Percentiles rank a stretch among this genome's conserved stretches.
phyloP scores from a whole-genome alignment of 2,888 invertebrate genomes.

The Eremobia ochroleuca region DNA sequence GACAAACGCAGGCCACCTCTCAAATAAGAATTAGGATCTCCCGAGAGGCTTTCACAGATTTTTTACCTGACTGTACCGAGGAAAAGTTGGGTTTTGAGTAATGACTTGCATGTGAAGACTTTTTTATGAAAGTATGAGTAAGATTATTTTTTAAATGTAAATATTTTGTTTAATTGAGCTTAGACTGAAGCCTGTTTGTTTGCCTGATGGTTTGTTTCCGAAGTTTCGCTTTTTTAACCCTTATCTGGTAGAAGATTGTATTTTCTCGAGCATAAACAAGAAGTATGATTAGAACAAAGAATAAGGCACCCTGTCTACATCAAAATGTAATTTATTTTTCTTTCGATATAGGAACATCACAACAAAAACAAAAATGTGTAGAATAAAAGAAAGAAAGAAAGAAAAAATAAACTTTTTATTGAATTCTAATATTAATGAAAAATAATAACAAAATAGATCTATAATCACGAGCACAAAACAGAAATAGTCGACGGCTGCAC shows the following conservation, averaged over 20 bases:
- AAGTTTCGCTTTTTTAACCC: not conserved
- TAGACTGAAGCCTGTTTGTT: not conserved
- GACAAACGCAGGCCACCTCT: slow-evolving; percentile 73
- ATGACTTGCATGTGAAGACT: slow-evolving; percentile 24
- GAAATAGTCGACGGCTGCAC: no score
- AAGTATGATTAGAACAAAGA: not conserved
- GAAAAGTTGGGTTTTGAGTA: slow-evolving; percentile 35
- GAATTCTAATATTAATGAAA: no score
- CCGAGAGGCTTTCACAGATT: slow-evolving; percentile 56
- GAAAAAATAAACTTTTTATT: no score
- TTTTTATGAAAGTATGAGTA: slow-evolving; percentile 1
- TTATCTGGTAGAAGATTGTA: not conserved
- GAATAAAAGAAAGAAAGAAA: no score
- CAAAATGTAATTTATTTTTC: not conserved
- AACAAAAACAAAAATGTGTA: not conserved
- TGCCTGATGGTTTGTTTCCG: not conserved
- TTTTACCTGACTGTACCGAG: slow-evolving; percentile 63
- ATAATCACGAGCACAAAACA: no score
- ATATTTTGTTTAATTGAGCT: not conserved
- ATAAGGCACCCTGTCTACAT: not conserved
- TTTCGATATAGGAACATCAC: not conserved
- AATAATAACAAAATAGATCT: no score
- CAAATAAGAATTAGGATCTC: slow-evolving; percentile 72
- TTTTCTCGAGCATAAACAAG: not conserved
- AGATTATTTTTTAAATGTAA: not conserved